Evolutionary conservation across 1,140 invertebrate genomes (phyloP).

Genomic region (Aradophagus sp.): DNA sequence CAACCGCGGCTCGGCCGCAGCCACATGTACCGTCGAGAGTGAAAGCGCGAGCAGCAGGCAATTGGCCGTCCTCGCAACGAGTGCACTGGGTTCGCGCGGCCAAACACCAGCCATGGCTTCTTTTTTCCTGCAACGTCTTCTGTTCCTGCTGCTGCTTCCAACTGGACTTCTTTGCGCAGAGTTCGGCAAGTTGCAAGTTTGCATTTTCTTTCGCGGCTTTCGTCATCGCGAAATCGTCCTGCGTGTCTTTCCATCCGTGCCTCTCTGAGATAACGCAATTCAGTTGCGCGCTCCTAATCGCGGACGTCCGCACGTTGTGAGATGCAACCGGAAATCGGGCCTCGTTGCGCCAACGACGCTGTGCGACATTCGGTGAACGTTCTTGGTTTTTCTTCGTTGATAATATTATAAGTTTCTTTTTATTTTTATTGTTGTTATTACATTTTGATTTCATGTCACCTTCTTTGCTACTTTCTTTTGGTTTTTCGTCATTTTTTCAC

Average conservation of each 20-base stretch:
- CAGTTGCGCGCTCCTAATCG: constrained; percentile 12
- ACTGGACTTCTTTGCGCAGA: constrained; percentile 39
- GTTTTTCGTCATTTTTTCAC: too few relatives aligned
- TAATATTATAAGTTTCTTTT: too few relatives aligned
- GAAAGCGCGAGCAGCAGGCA: constrained; percentile 65
- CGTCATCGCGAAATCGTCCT: background rate
- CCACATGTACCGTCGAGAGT: constrained; percentile 68
- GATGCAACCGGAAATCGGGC: constrained; percentile 34
- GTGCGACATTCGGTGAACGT: constrained; percentile 2
- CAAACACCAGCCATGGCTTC: constrained; percentile 23
- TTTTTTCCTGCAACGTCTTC: constrained; percentile 20
- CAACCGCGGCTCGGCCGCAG: constrained; percentile 24
- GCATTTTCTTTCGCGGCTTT: background rate
- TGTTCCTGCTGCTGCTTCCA: constrained; percentile 13
- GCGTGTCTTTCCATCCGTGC: constrained; percentile 2
- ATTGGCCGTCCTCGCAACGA: constrained; percentile 27
- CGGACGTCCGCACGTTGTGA: constrained; percentile 9
- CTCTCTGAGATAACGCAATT: constrained; percentile 17
- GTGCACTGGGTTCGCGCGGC: constrained; percentile 18
- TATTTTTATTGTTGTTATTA: too few relatives aligned
- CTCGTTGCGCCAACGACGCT: constrained; percentile 1
- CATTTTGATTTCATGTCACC: too few relatives aligned
- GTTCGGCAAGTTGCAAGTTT: constrained; percentile 60
- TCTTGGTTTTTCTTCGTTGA: too few relatives aligned
- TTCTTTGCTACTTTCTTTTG: too few relatives aligned